phyloP scores from a whole-genome alignment of 2,113 vertebrate species.

The Pao palembangensis region DNA sequence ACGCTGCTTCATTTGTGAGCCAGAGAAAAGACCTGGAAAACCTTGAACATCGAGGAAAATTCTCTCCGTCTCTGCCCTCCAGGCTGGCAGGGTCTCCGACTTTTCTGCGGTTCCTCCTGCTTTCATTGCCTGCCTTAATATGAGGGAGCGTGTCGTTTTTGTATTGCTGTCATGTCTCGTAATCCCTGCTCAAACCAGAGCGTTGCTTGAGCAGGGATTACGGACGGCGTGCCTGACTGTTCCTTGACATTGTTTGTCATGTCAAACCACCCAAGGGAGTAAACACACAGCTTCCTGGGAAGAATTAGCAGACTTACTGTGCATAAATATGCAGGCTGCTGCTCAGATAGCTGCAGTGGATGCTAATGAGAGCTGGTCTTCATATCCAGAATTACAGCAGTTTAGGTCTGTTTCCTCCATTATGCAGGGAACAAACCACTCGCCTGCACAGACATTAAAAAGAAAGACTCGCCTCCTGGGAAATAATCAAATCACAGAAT shows the following conservation, averaged over 20 bases:
- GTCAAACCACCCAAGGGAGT: conserved; percentile 42
- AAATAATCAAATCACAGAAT: too few relatives aligned
- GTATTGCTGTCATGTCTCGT: conserved; percentile 22
- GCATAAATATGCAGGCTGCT: conserved; percentile 41
- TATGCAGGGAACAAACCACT: conserved; percentile 7
- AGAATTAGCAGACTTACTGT: conserved; percentile 32
- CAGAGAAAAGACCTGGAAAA: too few relatives aligned
- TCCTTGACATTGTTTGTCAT: conserved; percentile 23
- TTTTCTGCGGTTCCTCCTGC: too few relatives aligned
- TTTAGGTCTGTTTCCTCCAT: conserved; percentile 14
- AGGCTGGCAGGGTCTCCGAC: too few relatives aligned
- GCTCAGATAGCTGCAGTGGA: conserved; percentile 22
- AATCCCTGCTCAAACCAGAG: conserved; percentile 16
- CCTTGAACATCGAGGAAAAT: too few relatives aligned
- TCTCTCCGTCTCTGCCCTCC: too few relatives aligned
- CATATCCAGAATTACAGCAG: conserved; percentile 21
- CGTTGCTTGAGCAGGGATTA: conserved; percentile 21
- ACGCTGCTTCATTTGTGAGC: too few relatives aligned
- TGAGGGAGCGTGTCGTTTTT: too few relatives aligned
- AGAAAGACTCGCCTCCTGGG: neutral
- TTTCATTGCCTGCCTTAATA: too few relatives aligned
- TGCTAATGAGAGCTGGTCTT: conserved; percentile 41
- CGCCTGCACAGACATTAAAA: conserved; percentile 4
- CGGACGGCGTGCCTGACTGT: conserved; percentile 7
- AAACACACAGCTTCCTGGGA: conserved; percentile 42